Conservation (phyloP, 2,113 vertebrate species). For the Lipophrys pholis region DNA sequence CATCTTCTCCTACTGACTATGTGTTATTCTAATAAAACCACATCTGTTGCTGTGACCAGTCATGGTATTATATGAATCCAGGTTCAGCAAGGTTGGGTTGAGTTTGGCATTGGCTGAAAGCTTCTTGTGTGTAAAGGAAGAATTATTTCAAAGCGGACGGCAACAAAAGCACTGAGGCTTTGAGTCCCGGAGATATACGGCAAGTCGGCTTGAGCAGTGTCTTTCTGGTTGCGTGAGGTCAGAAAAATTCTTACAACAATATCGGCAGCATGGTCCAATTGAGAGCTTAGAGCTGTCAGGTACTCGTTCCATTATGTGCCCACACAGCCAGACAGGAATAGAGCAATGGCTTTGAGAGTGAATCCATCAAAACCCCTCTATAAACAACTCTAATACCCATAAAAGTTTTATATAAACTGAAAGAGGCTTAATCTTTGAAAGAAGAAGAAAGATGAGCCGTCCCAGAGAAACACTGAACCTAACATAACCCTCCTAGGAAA, state of each 20-base stretch:
- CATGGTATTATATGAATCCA: slow-evolving; percentile 57
- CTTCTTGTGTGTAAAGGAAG: slow-evolving; percentile 63
- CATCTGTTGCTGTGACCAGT: slow-evolving; percentile 63
- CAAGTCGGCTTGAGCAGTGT: slow-evolving; percentile 39
- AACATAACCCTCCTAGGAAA: slow-evolving; percentile 51
- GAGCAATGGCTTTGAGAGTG: slow-evolving; percentile 42
- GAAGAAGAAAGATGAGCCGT: slow-evolving; percentile 54
- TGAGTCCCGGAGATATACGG: slow-evolving; percentile 48
- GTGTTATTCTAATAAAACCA: slow-evolving; percentile 52
- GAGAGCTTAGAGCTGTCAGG: slow-evolving; percentile 64
- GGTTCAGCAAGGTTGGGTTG: slow-evolving; percentile 45
- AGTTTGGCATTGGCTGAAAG: slow-evolving; percentile 69
- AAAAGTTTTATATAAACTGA: slow-evolving; percentile 71
- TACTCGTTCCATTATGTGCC: slow-evolving; percentile 58
- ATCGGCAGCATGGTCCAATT: slow-evolving; percentile 46
- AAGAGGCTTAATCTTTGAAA: slow-evolving; percentile 55
- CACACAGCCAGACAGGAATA: slow-evolving; percentile 55
- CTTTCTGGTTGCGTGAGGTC: slow-evolving; percentile 58
- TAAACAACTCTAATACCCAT: slow-evolving; percentile 68
- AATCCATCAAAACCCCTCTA: slow-evolving; percentile 57
- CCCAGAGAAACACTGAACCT: slow-evolving; percentile 53
- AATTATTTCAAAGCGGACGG: slow-evolving; percentile 67
- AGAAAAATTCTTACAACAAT: slow-evolving; percentile 69
- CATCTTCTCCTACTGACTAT: slow-evolving; percentile 11
- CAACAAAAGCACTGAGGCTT: slow-evolving; percentile 53